Base-by-base conservation (phyloP, 2,113 vertebrate species). In the Quiscalus mexicanus region DNA sequence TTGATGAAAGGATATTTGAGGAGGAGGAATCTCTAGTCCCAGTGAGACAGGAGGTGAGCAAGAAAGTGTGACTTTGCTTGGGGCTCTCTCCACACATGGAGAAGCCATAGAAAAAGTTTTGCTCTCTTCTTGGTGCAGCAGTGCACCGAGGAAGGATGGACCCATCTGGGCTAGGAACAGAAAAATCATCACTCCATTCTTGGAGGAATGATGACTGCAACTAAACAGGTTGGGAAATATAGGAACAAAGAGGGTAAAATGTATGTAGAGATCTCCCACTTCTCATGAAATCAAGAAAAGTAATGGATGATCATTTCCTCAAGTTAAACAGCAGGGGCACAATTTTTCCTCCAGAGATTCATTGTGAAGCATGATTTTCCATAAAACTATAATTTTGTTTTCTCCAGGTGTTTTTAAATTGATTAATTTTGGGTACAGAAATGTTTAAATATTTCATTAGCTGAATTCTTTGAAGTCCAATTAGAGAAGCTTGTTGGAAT, bases 361-460 rank as follows among this genome's bases (percentile, higher is more conserved):
- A 10, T 4, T 27, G 17, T 0, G 0, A 73, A 37, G 25, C 41
- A 15, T 7, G n/a, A 37, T 42, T 73, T 83, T 62, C 41, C 19
- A 21, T 17, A 56, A 62, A 90, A 62, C 42, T 50, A 3, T 30
- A 0, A 2, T 58, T 89, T 84, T 49, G 19, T 74, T 95, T 92
- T 85, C 85, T 90, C 33, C 28, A 70, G 59, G 68, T 93, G 75
- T 88, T 95, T 69, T 39, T 65, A 88, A 93, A 86, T 80, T 37
- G 83, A 80, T 89, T 86, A 19, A 83, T 77, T 73, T 69, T 1
- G 56, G 71, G 27, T 88, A 84, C 63, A 80, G 63, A 85, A 90
- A 50, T 63, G 47, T 90, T 92, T 80, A 76, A 96, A 83, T 83
- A 80, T 70, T 69, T 86, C 23, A 81, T 93, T 90, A 84, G 42